phyloP scores from a whole-genome alignment of 2,797 vertebrate species.

The Acestrorhynchus altus region DNA sequence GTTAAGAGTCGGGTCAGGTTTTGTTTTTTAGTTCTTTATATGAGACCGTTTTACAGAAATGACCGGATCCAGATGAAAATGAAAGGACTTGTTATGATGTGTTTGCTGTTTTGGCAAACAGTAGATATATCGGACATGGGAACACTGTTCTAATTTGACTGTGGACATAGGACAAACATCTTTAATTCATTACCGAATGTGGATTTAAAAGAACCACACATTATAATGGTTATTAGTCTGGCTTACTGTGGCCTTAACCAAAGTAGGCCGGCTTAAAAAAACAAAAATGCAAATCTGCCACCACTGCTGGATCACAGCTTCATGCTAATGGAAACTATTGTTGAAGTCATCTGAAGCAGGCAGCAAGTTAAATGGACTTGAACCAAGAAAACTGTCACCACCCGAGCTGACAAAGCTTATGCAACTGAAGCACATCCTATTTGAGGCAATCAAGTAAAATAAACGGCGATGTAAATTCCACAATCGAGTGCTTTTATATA shows the following conservation, averaged over 20 bases:
- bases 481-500: constrained; percentile 74
- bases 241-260: constrained; percentile 2
- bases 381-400: constrained; percentile 29
- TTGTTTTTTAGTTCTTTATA: constrained; percentile 37
- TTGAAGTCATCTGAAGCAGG: constrained; percentile 14
- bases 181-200: neutral
- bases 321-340: constrained; percentile 11
- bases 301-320: neutral
- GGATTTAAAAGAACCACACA: neutral
- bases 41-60: constrained; percentile 23
- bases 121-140: constrained; percentile 31
- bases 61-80: constrained; percentile 14
- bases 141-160: constrained; percentile 14
- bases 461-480: constrained; percentile 74
- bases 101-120: constrained; percentile 28
- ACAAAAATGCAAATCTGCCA: constrained; percentile 4
- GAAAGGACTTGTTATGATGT: constrained; percentile 16
- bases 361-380: constrained; percentile 12
- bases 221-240: constrained; percentile 9
- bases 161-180: constrained; percentile 2
- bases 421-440: constrained; percentile 74
- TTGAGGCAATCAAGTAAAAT: constrained; percentile 76
- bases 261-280: neutral
- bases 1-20: neutral
- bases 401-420: constrained; percentile 60